A percentile compares a stretch with the other conserved stretches of the same genome.
Evolutionary conservation across 2,888 invertebrate genomes (phyloP).

Genomic region (Bugulina stolonifera): DNA sequence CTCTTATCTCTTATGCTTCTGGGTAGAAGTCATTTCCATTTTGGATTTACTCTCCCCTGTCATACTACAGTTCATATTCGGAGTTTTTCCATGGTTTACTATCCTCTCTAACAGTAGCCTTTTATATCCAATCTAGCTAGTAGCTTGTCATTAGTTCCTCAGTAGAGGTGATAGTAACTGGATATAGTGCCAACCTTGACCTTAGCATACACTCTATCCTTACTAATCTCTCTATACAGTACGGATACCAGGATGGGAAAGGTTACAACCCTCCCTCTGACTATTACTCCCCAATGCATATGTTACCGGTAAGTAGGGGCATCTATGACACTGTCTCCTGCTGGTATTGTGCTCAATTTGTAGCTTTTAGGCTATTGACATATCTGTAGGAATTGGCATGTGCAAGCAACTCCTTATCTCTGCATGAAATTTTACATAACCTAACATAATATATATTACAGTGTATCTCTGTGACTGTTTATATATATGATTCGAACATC

Average conservation of each 20-base stretch:
- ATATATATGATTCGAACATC: no score
- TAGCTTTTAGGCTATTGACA: no score
- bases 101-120: no score
- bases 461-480: no score
- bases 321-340: no score
- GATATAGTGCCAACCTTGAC: background rate
- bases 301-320: conserved; percentile 10
- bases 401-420: no score
- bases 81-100: background rate
- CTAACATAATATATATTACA: no score
- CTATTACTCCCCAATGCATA: conserved; percentile 1
- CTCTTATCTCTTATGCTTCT: background rate
- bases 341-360: no score
- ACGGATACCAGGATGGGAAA: background rate
- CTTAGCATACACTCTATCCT: background rate
- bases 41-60: background rate
- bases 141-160: background rate
- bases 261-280: background rate
- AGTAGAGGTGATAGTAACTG: background rate
- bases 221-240: background rate
- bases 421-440: no score
- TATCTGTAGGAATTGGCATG: no score
- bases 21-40: background rate
- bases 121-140: no score
- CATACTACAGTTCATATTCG: background rate